Conservation (phyloP, 2,113 vertebrate genomes). For the Kobus ellipsiprymnus region DNA sequence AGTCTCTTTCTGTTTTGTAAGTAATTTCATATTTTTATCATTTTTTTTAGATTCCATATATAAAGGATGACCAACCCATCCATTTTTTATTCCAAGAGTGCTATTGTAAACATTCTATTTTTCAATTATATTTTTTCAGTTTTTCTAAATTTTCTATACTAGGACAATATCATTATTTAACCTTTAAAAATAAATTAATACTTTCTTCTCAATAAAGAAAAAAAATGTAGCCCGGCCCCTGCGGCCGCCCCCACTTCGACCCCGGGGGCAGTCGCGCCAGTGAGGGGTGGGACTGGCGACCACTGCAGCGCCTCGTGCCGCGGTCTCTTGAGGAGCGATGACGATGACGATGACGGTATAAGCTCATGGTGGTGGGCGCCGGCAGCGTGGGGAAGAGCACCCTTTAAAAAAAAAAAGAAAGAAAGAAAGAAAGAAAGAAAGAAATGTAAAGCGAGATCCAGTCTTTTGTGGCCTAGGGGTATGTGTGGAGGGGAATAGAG, state of each 20-base stretch:
- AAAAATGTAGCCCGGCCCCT: not conserved
- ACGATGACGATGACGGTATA: too few species aligned
- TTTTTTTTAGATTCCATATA: too few species aligned
- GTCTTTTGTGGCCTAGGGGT: not conserved
- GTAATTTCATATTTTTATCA: too few species aligned
- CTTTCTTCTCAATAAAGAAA: not conserved
- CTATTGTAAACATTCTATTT: not conserved
- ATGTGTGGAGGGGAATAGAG: too few species aligned
- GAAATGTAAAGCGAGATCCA: not conserved
- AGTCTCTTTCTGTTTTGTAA: too few species aligned
- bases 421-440: not conserved
- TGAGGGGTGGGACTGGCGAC: not conserved
- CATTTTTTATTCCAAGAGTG: not conserved
- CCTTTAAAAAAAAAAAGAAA: too few species aligned
- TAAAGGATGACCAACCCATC: too few species aligned
- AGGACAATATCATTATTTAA: not conserved
- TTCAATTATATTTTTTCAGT: not conserved
- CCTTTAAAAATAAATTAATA: not conserved
- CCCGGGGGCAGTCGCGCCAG: constrained; percentile 47
- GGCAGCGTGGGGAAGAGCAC: too few species aligned
- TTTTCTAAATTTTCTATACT: not conserved
- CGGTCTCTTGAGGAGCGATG: too few species aligned
- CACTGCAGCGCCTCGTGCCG: too few species aligned
- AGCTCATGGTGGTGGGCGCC: too few species aligned
- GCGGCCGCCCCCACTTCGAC: constrained; percentile 15